These are phyloP conservation scores for Macrophya annulata DNA, from an alignment of 2,888 invertebrate genomes.

Conservation along the genomic window DNA sequence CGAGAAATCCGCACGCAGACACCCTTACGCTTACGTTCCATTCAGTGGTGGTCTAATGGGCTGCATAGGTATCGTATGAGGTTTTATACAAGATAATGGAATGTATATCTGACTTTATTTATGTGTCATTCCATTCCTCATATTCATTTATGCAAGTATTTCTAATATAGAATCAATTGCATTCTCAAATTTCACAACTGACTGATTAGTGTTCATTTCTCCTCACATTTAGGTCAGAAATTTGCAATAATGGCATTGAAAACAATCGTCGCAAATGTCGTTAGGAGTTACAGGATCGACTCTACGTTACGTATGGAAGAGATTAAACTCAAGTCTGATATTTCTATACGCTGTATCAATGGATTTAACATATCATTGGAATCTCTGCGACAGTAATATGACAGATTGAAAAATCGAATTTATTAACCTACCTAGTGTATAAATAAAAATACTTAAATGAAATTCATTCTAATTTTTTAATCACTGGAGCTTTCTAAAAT, in stretches of 20 bases:
- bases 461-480: too few relatives aligned
- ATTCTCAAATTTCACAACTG: not conserved
- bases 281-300: slow-evolving; percentile 31
- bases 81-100: not conserved
- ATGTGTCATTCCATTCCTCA: not conserved
- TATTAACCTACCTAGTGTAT: too few relatives aligned
- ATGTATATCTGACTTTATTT: not conserved
- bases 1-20: slow-evolving; percentile 63
- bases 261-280: slow-evolving; percentile 21
- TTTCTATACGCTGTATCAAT: slow-evolving; percentile 63
- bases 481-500: too few relatives aligned
- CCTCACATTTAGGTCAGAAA: not conserved
- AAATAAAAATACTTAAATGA: too few relatives aligned
- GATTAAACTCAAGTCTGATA: slow-evolving; percentile 60
- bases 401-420: too few relatives aligned
- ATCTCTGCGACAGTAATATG: not conserved
- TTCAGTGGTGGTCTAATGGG: slow-evolving; percentile 63
- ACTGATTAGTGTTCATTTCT: not conserved
- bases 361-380: slow-evolving; percentile 63
- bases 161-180: not conserved
- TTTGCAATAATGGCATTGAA: slow-evolving; percentile 32
- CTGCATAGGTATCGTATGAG: slow-evolving; percentile 59
- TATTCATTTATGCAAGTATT: not conserved
- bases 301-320: slow-evolving; percentile 54
- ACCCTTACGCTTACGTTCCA: slow-evolving; percentile 64